phyloP scores from a whole-genome alignment of 2,888 invertebrate genomes.

The Lycocerus yunnanus region DNA sequence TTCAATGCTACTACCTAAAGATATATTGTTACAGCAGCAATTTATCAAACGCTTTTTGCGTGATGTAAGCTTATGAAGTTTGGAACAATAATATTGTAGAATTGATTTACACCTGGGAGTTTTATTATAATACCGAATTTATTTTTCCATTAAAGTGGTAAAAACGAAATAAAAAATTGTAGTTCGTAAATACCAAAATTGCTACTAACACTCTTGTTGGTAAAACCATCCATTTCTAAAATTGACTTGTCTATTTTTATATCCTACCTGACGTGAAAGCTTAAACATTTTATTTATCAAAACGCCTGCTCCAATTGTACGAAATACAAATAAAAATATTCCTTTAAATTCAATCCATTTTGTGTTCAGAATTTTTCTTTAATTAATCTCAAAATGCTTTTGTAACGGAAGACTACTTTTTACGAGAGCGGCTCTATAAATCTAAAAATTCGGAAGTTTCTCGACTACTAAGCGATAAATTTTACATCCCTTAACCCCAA shows the following conservation, averaged over 20 bases:
- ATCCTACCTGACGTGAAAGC: neutral
- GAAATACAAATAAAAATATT: neutral
- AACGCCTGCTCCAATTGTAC: neutral
- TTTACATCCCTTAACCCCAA: neutral
- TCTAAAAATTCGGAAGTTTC: neutral
- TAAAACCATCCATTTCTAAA: neutral
- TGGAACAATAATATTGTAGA: slow-evolving; percentile 2
- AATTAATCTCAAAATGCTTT: neutral
- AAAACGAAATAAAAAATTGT: neutral
- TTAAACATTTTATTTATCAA: neutral
- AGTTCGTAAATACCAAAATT: neutral
- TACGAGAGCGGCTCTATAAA: neutral
- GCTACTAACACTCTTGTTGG: neutral
- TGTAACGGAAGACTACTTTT: neutral
- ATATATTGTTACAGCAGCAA: neutral
- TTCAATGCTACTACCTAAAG: neutral
- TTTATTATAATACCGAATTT: neutral
- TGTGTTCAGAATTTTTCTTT: neutral
- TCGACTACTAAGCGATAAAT: neutral
- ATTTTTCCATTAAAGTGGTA: neutral
- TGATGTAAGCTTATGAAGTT: slow-evolving; percentile 6
- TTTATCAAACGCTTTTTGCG: slow-evolving; percentile 9
- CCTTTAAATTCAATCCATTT: neutral
- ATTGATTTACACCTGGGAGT: slow-evolving; percentile 9
- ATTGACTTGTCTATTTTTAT: neutral